Base-by-base conservation (phyloP, 1,140 invertebrate species). In the Pinna nobilis region DNA sequence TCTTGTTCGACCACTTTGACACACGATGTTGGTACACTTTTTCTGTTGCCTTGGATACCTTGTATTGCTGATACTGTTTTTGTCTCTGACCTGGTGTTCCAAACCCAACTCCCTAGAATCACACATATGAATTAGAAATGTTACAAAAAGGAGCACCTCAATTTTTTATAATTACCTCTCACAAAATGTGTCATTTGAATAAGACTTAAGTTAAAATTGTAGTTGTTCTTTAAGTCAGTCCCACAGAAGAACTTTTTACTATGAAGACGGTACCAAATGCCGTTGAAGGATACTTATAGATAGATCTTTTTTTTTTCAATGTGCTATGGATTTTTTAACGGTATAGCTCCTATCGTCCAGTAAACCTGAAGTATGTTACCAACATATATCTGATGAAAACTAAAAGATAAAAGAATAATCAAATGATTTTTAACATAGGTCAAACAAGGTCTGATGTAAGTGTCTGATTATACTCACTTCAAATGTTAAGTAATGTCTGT, bases 401-500 rank as follows among this genome's bases (percentile, higher is more conserved):
- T n/a, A 53, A 28, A 51, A 51, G 15, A 50, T 20, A 50, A 50
- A 50, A 18, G 30, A 51, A 4, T 51, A 25, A 51, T 51, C 30
- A 9, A 11, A 51, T 1, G n/a, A 1, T 51, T 9, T 9, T 15
- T 9, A 51, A 4, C 13, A 51, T 4, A 2, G 49, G 9, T 9
- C 28, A 25, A 15, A 51, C n/a, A 20, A 5, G 47, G 25, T 20
- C n/a, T 6, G 25, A 20, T 20, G n/a, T 5, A 50, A 50, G 25
- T 23, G 13, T 50, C n/a, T 50, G 28, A 1, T 2, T 57, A 15
- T 33, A 63, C 59, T 39, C 72, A 86, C 86, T 78, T 95, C 94
- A 87, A 92, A 94, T 68, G 91, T 93, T 47, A 97, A 89, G 85
- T 95, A 97, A 82, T 96, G 95, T 33, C 96, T 91, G 85, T 97